Evolutionary conservation across 2,797 vertebrate species (phyloP).

Genomic region (Sebastiscus tertius): DNA sequence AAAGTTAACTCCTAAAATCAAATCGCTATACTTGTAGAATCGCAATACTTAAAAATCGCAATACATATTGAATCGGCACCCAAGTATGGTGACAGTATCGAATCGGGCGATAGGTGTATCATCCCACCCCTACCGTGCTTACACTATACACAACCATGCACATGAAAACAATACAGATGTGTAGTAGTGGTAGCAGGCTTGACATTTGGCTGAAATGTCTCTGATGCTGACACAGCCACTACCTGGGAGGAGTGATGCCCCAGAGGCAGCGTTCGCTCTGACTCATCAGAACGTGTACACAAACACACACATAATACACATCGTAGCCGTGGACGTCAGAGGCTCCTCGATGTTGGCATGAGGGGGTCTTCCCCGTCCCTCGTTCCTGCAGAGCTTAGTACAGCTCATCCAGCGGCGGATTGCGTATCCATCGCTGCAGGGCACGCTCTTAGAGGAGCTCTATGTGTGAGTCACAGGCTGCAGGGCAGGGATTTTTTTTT

Average conservation of each 20-base stretch:
- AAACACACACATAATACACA: slow-evolving; percentile 30
- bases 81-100: too few species aligned
- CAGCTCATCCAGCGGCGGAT: slow-evolving; percentile 52
- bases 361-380: slow-evolving; percentile 57
- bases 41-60: too few species aligned
- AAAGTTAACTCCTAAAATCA: too few species aligned
- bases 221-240: slow-evolving; percentile 66
- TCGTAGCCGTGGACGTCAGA: slow-evolving; percentile 31
- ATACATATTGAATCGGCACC: too few species aligned
- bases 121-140: too few species aligned
- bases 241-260: slow-evolving; percentile 57
- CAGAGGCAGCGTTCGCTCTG: slow-evolving; percentile 61
- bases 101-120: too few species aligned
- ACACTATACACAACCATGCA: neutral
- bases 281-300: slow-evolving; percentile 60
- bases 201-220: slow-evolving; percentile 70
- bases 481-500: slow-evolving; percentile 10
- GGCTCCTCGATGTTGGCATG: slow-evolving; percentile 40
- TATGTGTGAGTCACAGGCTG: slow-evolving; percentile 49
- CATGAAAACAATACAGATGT: slow-evolving; percentile 32
- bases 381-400: slow-evolving; percentile 51
- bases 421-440: slow-evolving; percentile 53
- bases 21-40: too few species aligned
- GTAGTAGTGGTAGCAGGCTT: slow-evolving; percentile 31
- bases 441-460: slow-evolving; percentile 30